These are phyloP conservation scores for Cotesia chilonis DNA, from an alignment of 1,140 invertebrate species.

Conservation along the genomic window DNA sequence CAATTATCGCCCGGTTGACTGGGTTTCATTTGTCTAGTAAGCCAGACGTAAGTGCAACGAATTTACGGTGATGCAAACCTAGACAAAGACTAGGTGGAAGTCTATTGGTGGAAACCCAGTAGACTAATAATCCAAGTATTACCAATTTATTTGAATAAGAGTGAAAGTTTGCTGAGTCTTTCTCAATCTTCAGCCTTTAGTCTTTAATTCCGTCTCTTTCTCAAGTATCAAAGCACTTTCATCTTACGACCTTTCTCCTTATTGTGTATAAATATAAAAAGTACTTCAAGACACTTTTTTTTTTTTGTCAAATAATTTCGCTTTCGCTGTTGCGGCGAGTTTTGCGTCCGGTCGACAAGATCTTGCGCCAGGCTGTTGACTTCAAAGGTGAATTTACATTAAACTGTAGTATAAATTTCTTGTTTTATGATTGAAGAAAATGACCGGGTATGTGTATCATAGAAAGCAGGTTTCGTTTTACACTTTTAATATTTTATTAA, in stretches of 20 bases:
- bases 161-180: slow-evolving; percentile 48
- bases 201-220: neutral
- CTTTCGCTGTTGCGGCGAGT: slow-evolving; percentile 42
- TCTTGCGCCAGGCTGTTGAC: neutral
- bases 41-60: too few species aligned
- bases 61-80: too few species aligned
- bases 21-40: neutral
- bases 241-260: slow-evolving; percentile 51
- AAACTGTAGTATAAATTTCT: too few species aligned
- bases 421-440: too few species aligned
- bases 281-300: too few species aligned
- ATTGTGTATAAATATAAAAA: slow-evolving; percentile 11
- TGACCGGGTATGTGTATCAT: neutral
- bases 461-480: slow-evolving; percentile 38
- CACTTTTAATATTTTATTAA: neutral
- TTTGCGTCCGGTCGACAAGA: neutral
- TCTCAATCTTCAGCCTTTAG: neutral
- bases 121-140: neutral
- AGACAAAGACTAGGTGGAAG: too few species aligned
- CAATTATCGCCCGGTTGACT: too few species aligned
- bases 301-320: slow-evolving; percentile 34
- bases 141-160: slow-evolving; percentile 47
- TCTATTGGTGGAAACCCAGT: too few species aligned
- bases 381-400: too few species aligned
- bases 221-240: slow-evolving; percentile 47